Evolutionary conservation across 2,113 vertebrate species (phyloP).

Genomic region (Heliornis fulica): DNA sequence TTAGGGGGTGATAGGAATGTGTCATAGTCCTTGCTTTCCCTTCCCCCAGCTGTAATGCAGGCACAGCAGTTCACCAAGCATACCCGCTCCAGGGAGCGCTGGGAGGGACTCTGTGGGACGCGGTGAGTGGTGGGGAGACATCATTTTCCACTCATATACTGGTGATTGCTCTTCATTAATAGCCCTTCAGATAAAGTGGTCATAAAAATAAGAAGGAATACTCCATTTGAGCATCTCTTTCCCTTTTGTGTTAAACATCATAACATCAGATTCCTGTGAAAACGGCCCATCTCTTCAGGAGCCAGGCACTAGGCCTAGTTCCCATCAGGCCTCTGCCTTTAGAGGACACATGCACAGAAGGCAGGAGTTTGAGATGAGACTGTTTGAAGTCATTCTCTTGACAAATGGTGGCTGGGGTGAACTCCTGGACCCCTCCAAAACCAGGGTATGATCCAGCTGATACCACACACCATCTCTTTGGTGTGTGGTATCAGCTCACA

Average conservation of each 20-base stretch:
- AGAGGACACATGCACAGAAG: neutral
- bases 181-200: neutral
- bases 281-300: neutral
- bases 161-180: neutral
- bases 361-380: neutral
- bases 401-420: neutral
- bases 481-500: too few relatives aligned
- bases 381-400: neutral
- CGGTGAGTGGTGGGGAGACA: neutral
- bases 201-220: neutral
- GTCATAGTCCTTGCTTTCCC: neutral
- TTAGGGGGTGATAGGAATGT: neutral
- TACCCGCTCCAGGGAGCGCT: neutral
- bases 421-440: neutral
- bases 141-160: neutral
- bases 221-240: neutral
- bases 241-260: neutral
- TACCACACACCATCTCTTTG: too few relatives aligned
- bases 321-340: neutral
- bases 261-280: neutral
- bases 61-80: neutral
- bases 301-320: neutral
- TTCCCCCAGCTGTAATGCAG: neutral
- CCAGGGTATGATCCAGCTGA: neutral
- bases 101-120: neutral